Evolutionary conservation across 2,113 vertebrate genomes (phyloP), one percentile per base, ranked within the genome.

Genomic region (Hippocampus guttulatus): DNA sequence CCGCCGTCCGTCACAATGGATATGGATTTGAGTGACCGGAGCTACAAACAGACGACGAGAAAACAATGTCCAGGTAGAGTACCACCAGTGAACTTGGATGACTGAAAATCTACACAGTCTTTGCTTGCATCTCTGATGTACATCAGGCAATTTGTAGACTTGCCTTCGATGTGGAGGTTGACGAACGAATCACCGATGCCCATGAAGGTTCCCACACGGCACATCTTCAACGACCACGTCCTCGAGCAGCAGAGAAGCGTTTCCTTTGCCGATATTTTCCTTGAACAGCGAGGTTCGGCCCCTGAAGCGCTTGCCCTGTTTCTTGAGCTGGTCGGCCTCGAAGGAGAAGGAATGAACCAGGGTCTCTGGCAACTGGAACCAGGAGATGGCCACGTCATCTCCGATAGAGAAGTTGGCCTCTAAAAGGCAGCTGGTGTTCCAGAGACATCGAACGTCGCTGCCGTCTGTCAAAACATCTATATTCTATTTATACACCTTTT

Each of bases 321-420:
- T 0, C 0, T 0, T 0, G 0, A 93, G 20, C 1, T 91, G 90
- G 77, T 95, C 88, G 0, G 0, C 0, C 1, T 43, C 3, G 0
- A 69, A 0, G 58, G 84, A 94, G 78, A 81, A 95, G 2, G 85
- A 80, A 72, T 93, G 92, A 18, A 90, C 88, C 0, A 10, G 0
- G 5, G 2, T 2, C 21, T 21, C 0, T 23, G 10, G 1, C 20
- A 68, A 0, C 5, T 70, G 9, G 30, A 68, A 54, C 93, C 94
- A 96, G 76, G 93, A 86, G 81, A 96, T 87, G 12, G 93, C 58
- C 2, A 64, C 54, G 0, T 85, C 75, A 0, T 5, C 0, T 0
- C 73, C 87, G 4, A 11, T 7, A 1, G 1, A 3, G n/a, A 92
- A 93, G 12, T 0, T 2, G 68, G 93, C 94, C 0, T 91, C 92